These are phyloP conservation scores for Stichopus horrens DNA, from an alignment of 53 echinoderm and acorn worm species.

Conservation along the genomic window DNA sequence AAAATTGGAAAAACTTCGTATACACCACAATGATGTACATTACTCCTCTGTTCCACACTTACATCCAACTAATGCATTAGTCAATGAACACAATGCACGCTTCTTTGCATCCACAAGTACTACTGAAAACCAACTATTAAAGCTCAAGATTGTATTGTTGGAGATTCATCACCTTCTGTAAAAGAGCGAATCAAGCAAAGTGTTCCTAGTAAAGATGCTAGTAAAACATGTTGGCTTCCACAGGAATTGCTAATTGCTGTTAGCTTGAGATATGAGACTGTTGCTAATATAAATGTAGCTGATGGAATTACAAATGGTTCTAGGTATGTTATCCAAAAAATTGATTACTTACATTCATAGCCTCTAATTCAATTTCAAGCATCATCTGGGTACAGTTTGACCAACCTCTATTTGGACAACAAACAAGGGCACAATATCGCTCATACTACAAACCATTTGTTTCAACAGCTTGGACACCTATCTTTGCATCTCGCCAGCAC, in stretches of 20 bases:
- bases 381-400: slow-evolving; percentile 53
- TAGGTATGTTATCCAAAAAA: slow-evolving; percentile 47
- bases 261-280: slow-evolving; percentile 43
- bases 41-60: background rate
- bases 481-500: slow-evolving; percentile 25
- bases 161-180: background rate
- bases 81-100: background rate
- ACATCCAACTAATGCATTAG: slow-evolving; percentile 16
- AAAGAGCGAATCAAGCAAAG: background rate
- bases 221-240: slow-evolving; percentile 23
- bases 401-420: slow-evolving; percentile 24
- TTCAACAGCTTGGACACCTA: slow-evolving; percentile 41
- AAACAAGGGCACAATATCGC: slow-evolving; percentile 39
- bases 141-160: slow-evolving; percentile 10
- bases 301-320: slow-evolving; percentile 59
- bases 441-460: slow-evolving; percentile 4
- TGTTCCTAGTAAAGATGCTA: slow-evolving; percentile 11
- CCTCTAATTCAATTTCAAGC: background rate
- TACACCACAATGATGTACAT: background rate
- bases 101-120: background rate
- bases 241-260: background rate
- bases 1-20: slow-evolving; percentile 8
- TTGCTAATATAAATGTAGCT: slow-evolving; percentile 49
- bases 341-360: background rate
- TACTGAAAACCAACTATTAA: background rate